Percentiles rank a stretch among this genome's conserved stretches.
phyloP scores from a whole-genome alignment of 2,888 invertebrate species.

The Cheilosia variabilis region DNA sequence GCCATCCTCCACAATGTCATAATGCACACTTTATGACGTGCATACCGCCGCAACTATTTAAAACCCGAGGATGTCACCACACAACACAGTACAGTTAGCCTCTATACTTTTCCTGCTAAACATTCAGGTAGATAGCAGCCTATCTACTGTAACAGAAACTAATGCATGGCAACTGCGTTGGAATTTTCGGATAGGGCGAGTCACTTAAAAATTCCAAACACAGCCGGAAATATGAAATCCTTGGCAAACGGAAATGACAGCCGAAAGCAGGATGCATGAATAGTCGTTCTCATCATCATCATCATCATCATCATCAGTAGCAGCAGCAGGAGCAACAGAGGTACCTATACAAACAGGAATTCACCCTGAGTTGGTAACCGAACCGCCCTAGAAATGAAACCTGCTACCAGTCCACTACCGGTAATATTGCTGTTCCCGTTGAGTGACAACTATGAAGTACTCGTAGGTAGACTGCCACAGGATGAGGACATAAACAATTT shows the following conservation, averaged over 20 bases:
- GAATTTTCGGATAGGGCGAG: slow-evolving; percentile 67
- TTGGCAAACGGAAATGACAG: slow-evolving; percentile 80
- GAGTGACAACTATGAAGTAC: slow-evolving; percentile 42
- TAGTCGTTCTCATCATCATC: slow-evolving; percentile 69
- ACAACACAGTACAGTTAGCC: background rate
- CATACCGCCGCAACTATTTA: slow-evolving; percentile 12
- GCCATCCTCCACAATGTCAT: background rate
- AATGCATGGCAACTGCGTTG: slow-evolving; percentile 58
- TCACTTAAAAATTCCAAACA: slow-evolving; percentile 81
- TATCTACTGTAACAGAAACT: slow-evolving; percentile 54
- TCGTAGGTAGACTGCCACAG: slow-evolving; percentile 31
- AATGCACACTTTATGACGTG: slow-evolving; percentile 42
- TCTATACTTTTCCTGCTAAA: slow-evolving; percentile 28
- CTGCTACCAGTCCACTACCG: slow-evolving; percentile 33
- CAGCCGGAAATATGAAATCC: slow-evolving; percentile 82
- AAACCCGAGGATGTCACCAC: slow-evolving; percentile 45
- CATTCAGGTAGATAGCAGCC: slow-evolving; percentile 41
- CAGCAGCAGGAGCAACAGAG: background rate
- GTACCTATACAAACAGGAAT: slow-evolving; percentile 33
- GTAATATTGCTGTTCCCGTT: slow-evolving; percentile 49
- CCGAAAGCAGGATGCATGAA: slow-evolving; percentile 75
- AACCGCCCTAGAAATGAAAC: slow-evolving; percentile 48
- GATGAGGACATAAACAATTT: slow-evolving; percentile 69
- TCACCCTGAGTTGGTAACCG: slow-evolving; percentile 13
- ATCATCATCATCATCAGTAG: slow-evolving; percentile 51